These are phyloP conservation scores for Dasysyrphus tricinctus DNA, from an alignment of 2,888 invertebrate species.

Conservation along the genomic window DNA sequence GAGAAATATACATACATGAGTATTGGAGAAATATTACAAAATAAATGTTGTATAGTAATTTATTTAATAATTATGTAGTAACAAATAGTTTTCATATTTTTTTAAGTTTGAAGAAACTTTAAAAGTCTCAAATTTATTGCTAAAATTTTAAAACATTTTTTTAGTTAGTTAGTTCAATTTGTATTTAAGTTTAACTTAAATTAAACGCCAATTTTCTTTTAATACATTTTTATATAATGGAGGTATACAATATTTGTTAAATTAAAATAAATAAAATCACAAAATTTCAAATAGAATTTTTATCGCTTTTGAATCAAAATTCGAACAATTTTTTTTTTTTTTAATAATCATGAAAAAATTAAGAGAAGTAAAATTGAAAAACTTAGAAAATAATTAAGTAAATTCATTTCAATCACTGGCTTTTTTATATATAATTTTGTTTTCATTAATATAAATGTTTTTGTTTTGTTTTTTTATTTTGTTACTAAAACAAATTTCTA, in stretches of 20 bases:
- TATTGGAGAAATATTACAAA: conserved; percentile 58
- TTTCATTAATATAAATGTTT: conserved; percentile 25
- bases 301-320: conserved; percentile 15
- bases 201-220: conserved; percentile 43
- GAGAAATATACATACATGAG: conserved; percentile 72
- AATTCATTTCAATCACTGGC: conserved; percentile 74
- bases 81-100: conserved; percentile 13
- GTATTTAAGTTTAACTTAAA: conserved; percentile 69
- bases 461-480: background rate
- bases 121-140: conserved; percentile 43
- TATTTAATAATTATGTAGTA: conserved; percentile 26
- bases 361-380: conserved; percentile 44
- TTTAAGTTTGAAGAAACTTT: conserved; percentile 48
- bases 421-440: conserved; percentile 41
- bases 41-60: conserved; percentile 4
- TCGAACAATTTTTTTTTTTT: conserved; percentile 1
- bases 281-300: conserved; percentile 52
- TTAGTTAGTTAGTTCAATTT: conserved; percentile 4
- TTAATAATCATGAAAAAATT: conserved; percentile 8
- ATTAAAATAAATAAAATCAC: conserved; percentile 74
- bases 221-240: conserved; percentile 18
- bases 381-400: conserved; percentile 70
- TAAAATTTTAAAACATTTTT: conserved; percentile 15
- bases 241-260: conserved; percentile 74
- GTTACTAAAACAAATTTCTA: conserved; percentile 28